Base-by-base conservation (phyloP, 1,140 invertebrate species). In the Scaptomyza montana region DNA sequence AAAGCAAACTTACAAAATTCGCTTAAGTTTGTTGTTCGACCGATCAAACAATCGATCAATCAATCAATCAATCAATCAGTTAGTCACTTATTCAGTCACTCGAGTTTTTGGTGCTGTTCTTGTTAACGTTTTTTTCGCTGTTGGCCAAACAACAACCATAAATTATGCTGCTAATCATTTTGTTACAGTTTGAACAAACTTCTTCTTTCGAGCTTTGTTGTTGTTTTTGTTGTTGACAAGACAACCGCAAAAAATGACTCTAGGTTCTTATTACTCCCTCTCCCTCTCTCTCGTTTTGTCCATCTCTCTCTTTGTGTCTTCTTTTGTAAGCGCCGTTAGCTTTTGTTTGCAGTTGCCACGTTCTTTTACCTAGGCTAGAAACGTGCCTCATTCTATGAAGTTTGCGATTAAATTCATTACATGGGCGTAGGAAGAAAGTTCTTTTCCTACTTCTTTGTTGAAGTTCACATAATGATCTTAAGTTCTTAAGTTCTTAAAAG, bases 81-180 rank as follows among this genome's bases (percentile, higher is more conserved):
- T 39, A 57, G 10, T 63, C 59, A 69, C 8, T 9, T 36, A 16
- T 59, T 59, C 62, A 57, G n/a, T 36, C 46, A 12, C 12, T 45
- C 25, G 21, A n/a, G 12, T 56, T 8, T 36, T 36, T 30, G 50
- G 47, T 45, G n/a, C 45, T 69, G 73, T 74, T 78, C 82, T 78
- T 78, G 70, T 75, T 60, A 68, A 55, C 64, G 75, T 69, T 36
- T 36, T 2, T 36, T 36, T 81, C 30, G 30, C 7, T 33, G 53
- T 81, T 69, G 16, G 56, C 74, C 56, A 57, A 30, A 6, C 30
- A 30, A 36, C 39, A 75, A 61, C 78, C 82, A 86, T 86, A 86
- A 87, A 86, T 87, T 76, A 87, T 76, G 72, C 76, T 47, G 78
- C 82, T 87, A 86, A 86, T 87, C 82, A 82, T 78, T 86, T 82